A percentile compares a stretch with the other conserved stretches of the same genome.
These are phyloP conservation scores for Lepus europaeus DNA, from an alignment of 2,113 vertebrate species.

Conservation along the genomic window DNA sequence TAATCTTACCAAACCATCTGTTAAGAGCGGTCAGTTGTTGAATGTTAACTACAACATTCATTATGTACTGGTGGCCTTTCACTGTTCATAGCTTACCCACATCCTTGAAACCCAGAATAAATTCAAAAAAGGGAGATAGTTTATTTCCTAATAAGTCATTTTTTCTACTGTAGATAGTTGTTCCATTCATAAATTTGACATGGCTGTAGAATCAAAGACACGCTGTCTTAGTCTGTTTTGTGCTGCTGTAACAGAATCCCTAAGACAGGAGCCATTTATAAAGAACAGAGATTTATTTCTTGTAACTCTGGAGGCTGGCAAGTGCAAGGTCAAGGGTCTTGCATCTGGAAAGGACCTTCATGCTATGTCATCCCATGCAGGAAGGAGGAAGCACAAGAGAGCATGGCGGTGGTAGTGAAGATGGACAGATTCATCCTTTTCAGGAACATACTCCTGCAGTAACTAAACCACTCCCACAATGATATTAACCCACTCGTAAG, in stretches of 20 bases:
- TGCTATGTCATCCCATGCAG: neutral
- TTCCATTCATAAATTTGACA: slow-evolving; percentile 42
- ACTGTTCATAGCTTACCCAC: neutral
- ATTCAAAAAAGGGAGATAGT: neutral
- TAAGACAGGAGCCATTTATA: neutral
- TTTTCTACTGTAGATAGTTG: slow-evolving; percentile 15
- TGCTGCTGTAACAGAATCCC: neutral
- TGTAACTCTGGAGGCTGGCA: neutral
- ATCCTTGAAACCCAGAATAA: neutral
- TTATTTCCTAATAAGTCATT: neutral
- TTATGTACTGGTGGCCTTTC: neutral
- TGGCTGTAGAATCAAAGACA: slow-evolving; percentile 14
- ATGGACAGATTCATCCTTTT: too few relatives aligned
- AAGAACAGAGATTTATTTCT: neutral
- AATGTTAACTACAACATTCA: neutral
- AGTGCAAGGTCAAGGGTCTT: neutral
- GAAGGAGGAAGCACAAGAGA: neutral
- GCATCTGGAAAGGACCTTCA: too few relatives aligned
- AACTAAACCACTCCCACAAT: neutral
- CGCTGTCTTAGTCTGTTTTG: neutral
- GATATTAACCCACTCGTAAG: too few relatives aligned
- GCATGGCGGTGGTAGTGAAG: neutral
- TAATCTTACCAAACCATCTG: neutral
- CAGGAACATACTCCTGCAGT: neutral
- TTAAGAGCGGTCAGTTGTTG: slow-evolving; percentile 17